These are phyloP conservation scores for Criorhina ranunculi DNA, from an alignment of 2,888 invertebrate genomes.

Conservation along the genomic window DNA sequence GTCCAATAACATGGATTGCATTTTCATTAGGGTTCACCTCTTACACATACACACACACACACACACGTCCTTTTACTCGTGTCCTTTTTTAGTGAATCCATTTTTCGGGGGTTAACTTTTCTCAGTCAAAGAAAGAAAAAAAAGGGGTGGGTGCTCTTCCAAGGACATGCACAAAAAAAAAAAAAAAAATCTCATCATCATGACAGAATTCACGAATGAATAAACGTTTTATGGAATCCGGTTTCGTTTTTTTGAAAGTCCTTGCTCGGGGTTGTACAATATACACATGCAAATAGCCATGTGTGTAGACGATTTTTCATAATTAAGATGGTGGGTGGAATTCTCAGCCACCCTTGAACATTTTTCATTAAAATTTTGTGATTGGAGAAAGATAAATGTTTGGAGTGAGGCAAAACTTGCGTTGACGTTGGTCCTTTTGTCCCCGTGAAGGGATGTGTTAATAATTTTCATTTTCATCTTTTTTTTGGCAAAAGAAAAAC, in stretches of 20 bases:
- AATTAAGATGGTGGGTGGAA: constrained; percentile 71
- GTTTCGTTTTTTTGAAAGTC: constrained; percentile 26
- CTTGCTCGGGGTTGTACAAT: constrained; percentile 16
- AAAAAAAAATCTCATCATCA: constrained; percentile 71
- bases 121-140: constrained; percentile 13
- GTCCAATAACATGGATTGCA: constrained; percentile 69
- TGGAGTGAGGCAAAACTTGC: constrained; percentile 23
- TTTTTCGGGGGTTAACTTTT: constrained; percentile 27
- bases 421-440: constrained; percentile 58
- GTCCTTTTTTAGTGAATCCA: constrained; percentile 55
- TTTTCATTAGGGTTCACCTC: constrained; percentile 63
- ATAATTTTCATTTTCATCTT: constrained; percentile 67
- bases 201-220: constrained; percentile 73
- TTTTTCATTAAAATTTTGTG: constrained; percentile 72
- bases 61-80: constrained; percentile 26
- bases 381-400: constrained; percentile 52
- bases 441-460: constrained; percentile 72
- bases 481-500: constrained; percentile 48
- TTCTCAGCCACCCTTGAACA: constrained; percentile 23
- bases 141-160: constrained; percentile 20
- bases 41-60: constrained; percentile 23
- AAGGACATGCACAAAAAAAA: constrained; percentile 54
- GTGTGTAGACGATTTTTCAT: constrained; percentile 64
- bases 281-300: constrained; percentile 46
- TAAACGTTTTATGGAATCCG: constrained; percentile 49